Conservation (phyloP, 2,888 invertebrate species). For the Rhorus exstirpatorius region DNA sequence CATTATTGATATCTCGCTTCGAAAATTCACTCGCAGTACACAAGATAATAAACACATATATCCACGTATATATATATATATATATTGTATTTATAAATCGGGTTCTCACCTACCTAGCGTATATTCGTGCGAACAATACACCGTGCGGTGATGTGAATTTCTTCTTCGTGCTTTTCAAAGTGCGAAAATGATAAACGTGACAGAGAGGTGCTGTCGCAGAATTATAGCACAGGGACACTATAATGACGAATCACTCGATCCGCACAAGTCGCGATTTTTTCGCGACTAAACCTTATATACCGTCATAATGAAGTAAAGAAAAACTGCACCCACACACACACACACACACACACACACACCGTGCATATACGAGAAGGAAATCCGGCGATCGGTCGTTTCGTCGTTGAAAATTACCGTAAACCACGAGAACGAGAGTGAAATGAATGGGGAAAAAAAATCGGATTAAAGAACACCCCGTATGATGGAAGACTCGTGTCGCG, state of each 20-base stretch:
- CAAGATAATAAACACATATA: too few species aligned
- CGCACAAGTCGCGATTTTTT: slow-evolving; percentile 10
- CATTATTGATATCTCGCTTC: too few species aligned
- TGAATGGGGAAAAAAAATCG: neutral
- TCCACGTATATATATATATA: too few species aligned
- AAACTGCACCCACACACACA: neutral
- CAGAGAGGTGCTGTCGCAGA: too few species aligned
- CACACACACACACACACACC: neutral
- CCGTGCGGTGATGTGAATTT: too few species aligned
- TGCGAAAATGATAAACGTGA: neutral
- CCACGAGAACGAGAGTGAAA: neutral
- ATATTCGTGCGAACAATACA: too few species aligned
- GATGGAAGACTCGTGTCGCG: neutral
- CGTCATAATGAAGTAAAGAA: neutral
- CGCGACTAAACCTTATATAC: neutral
- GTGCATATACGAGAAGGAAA: neutral
- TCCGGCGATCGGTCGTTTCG: neutral
- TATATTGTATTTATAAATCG: too few species aligned
- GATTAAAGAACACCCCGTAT: neutral
- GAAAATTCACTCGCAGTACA: too few species aligned
- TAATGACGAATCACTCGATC: neutral
- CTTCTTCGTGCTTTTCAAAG: slow-evolving; percentile 3
- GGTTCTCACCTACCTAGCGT: too few species aligned
- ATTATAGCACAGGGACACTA: slow-evolving; percentile 4
- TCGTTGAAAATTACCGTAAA: slow-evolving; percentile 1